Conservation (phyloP, 2,797 vertebrate species). For the Leptoclinus maculatus region DNA sequence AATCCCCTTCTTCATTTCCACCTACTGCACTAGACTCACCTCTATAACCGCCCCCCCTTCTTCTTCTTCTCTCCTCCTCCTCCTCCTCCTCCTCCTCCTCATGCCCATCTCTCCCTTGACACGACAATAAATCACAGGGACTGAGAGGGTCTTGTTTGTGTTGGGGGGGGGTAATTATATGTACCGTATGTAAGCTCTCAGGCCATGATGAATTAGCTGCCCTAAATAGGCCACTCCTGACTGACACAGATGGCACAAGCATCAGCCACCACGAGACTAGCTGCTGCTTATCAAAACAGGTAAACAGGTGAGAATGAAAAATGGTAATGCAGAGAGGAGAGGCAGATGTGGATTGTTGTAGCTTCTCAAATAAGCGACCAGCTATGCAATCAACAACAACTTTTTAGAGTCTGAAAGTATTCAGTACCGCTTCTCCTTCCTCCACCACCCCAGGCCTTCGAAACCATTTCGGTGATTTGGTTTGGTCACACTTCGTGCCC, state of each 20-base stretch:
- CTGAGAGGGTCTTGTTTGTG: constrained; percentile 80
- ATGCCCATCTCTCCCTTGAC: constrained; percentile 70
- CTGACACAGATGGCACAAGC: constrained; percentile 75
- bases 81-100: constrained; percentile 30
- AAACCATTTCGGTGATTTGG: not conserved
- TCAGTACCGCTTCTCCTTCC: not conserved
- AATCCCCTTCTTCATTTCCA: constrained; percentile 45
- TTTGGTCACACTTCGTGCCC: not conserved
- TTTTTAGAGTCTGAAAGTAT: not conserved
- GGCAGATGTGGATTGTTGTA: not conserved
- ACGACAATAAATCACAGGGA: constrained; percentile 81
- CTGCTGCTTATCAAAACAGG: constrained; percentile 42
- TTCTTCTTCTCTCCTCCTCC: constrained; percentile 26
- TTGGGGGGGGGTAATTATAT: constrained; percentile 81
- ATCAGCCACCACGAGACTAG: constrained; percentile 48
- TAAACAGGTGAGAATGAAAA: constrained; percentile 34
- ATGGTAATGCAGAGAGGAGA: not conserved
- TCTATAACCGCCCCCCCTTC: not conserved
- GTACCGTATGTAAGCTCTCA: constrained; percentile 81
- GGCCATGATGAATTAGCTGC: constrained; percentile 85
- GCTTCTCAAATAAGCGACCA: not conserved
- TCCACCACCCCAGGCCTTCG: not conserved
- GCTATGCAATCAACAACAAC: not conserved
- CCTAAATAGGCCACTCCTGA: constrained; percentile 83
- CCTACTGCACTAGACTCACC: constrained; percentile 20